These are phyloP conservation scores for Centropus bengalensis DNA, from an alignment of 2,113 vertebrate genomes.

Conservation along the genomic window DNA sequence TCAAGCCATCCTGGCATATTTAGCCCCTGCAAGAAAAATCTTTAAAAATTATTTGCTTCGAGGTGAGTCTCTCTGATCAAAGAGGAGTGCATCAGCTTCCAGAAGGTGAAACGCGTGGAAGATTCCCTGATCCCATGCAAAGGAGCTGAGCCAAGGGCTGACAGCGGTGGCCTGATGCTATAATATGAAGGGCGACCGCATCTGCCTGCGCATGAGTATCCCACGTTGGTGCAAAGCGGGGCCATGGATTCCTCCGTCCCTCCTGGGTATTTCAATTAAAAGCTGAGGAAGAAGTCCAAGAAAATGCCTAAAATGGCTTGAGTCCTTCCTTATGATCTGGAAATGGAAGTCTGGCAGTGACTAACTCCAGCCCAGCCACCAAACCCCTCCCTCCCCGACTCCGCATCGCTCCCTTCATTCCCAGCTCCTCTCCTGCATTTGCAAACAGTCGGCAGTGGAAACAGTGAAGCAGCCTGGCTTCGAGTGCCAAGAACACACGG, in stretches of 20 bases:
- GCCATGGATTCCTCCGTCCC: background rate
- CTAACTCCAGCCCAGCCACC: constrained; percentile 52
- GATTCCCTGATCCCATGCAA: background rate
- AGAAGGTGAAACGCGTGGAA: background rate
- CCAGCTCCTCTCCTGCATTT: constrained; percentile 1
- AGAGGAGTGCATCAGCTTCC: background rate
- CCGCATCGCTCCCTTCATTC: constrained; percentile 16
- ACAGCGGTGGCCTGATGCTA: background rate
- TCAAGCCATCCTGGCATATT: background rate
- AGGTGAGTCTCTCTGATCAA: background rate
- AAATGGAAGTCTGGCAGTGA: constrained; percentile 43
- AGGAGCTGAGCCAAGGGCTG: background rate
- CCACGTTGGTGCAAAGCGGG: background rate
- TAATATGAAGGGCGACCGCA: rapidly evolving
- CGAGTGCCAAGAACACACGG: rapidly evolving
- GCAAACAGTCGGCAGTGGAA: constrained; percentile 21
- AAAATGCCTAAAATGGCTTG: constrained; percentile 63
- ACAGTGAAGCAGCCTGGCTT: background rate
- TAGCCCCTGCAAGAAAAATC: background rate
- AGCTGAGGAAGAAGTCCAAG: constrained; percentile 10
- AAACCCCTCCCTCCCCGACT: constrained; percentile 43
- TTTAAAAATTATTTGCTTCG: background rate
- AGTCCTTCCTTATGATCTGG: constrained; percentile 39
- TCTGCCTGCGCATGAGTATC: background rate
- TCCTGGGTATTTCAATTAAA: constrained; percentile 50